Percentiles rank a stretch among this genome's conserved stretches.
phyloP scores from a whole-genome alignment of 2,888 invertebrate genomes.

The Phyllotreta striolata region DNA sequence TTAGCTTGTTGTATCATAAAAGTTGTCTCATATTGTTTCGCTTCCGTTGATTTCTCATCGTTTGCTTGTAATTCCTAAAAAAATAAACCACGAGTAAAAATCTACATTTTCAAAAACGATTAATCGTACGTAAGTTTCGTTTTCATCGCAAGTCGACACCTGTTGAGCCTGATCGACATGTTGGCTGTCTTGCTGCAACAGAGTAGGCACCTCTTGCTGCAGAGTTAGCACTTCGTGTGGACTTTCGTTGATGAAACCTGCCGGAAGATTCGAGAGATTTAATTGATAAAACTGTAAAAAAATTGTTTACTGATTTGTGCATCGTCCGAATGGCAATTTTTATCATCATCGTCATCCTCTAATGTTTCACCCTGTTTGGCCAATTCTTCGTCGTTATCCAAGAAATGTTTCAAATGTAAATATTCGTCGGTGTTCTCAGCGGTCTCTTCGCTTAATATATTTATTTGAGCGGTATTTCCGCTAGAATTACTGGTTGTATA shows the following conservation, averaged over 20 bases:
- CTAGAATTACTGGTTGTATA: constrained; percentile 48
- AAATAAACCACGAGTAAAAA: no score
- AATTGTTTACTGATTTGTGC: constrained; percentile 35
- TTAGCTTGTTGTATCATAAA: constrained; percentile 17
- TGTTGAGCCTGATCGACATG: no score
- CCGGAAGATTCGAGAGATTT: neutral
- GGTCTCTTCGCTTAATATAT: constrained; percentile 50
- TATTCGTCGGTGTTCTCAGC: constrained; percentile 44
- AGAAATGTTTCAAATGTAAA: constrained; percentile 57
- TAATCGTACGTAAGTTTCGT: no score
- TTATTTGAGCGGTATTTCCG: constrained; percentile 41
- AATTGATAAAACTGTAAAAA: constrained; percentile 8
- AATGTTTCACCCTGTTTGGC: constrained; percentile 47
- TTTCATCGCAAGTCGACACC: no score
- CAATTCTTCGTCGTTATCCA: constrained; percentile 56
- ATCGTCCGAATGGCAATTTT: constrained; percentile 46
- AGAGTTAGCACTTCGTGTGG: neutral
- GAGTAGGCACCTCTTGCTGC: no score
- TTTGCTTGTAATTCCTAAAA: no score
- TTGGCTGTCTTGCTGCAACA: no score
- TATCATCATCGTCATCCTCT: constrained; percentile 31
- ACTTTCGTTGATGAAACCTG: neutral
- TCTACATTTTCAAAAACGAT: no score
- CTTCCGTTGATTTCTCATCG: constrained; percentile 4
- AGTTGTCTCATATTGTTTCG: constrained; percentile 20